Base-by-base conservation (phyloP, 2,113 vertebrate species). In the Procapra przewalskii region DNA sequence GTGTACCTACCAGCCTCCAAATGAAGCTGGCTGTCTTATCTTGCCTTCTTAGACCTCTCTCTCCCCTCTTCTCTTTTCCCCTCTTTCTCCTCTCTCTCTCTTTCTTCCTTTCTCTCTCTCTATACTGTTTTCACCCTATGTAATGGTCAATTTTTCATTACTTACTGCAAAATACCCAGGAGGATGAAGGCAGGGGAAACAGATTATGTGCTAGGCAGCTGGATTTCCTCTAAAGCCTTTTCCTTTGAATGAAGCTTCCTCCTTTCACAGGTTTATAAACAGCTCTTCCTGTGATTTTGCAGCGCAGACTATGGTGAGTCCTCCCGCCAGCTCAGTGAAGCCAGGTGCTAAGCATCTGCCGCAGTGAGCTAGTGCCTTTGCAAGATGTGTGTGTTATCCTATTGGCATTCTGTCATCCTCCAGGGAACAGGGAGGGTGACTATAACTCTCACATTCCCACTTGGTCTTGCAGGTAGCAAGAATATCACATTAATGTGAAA, bases 211-310 rank as follows among this genome's bases (percentile, higher is more conserved):
- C n/a, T 67, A 83, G 55, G 36, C 50, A 92, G 62, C 29, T 91
- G 93, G 36, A 52, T 94, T 92, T 75, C 40, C 67, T 96, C 29
- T 79, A 33, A 80, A 64, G 81, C 23, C 62, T 80, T 84, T 92
- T 81, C 64, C 94, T 91, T 96, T 88, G 64, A 80, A 64, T 91
- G 89, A 86, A 43, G 27, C 79, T 94, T 88, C 81, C 31, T 96
- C 52, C 36, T 43, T 90, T 60, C 7, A 3, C n/a, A 36, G 90
- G 52, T 75, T 96, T 95, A 23, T 62, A 83, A 96, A 71, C 85
- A 97, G 77, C 23, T 7, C 60, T 96, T 33, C n/a, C 62, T 93
- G 88, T 67, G 94, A 84, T 94, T 97, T 36, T 93, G 90, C 88
- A 45, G 88, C 54, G 33, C 6, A 33, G 90, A 92, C 16, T 55